These are phyloP conservation scores for Morone chrysops DNA, from an alignment of 2,113 vertebrate species.

Conservation along the genomic window DNA sequence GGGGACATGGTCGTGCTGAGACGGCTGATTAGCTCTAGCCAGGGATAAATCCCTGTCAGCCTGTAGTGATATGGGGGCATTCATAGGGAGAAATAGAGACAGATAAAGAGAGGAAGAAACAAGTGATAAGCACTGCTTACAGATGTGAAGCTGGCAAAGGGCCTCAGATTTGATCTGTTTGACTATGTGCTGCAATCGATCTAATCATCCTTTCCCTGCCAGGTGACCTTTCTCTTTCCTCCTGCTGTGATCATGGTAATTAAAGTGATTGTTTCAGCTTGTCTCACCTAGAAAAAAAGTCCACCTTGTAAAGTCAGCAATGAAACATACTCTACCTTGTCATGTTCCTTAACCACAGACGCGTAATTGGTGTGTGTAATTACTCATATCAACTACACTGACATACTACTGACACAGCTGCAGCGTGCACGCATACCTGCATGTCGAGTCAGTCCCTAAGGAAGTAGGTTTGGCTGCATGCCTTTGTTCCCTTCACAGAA, in stretches of 20 bases:
- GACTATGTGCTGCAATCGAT: conserved; percentile 36
- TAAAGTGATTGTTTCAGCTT: conserved; percentile 63
- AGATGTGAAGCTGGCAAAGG: conserved; percentile 59
- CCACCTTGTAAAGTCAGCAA: conserved; percentile 3
- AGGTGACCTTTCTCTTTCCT: conserved; percentile 37
- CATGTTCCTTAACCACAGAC: conserved; percentile 44
- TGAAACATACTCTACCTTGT: conserved; percentile 27
- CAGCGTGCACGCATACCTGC: conserved; percentile 19
- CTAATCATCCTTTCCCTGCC: conserved; percentile 31
- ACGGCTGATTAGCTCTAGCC: conserved; percentile 56
- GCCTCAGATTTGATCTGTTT: conserved; percentile 39
- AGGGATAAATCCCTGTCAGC: conserved; percentile 50
- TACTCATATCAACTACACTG: conserved; percentile 34
- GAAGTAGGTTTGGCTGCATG: conserved; percentile 31
- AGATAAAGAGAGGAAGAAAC: conserved; percentile 29
- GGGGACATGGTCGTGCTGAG: conserved; percentile 26
- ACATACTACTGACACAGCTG: conserved; percentile 40
- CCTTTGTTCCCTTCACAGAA: conserved; percentile 37
- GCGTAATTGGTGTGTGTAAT: conserved; percentile 49
- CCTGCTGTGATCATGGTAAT: conserved; percentile 53
- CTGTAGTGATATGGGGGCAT: conserved; percentile 24
- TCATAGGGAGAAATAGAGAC: conserved; percentile 12
- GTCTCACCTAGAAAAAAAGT: conserved; percentile 43
- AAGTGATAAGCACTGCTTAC: conserved; percentile 36
- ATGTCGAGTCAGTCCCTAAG: conserved; percentile 28